Evolutionary conservation across 2,888 invertebrate species (phyloP).

Genomic region (Chymomyza procnemis): DNA sequence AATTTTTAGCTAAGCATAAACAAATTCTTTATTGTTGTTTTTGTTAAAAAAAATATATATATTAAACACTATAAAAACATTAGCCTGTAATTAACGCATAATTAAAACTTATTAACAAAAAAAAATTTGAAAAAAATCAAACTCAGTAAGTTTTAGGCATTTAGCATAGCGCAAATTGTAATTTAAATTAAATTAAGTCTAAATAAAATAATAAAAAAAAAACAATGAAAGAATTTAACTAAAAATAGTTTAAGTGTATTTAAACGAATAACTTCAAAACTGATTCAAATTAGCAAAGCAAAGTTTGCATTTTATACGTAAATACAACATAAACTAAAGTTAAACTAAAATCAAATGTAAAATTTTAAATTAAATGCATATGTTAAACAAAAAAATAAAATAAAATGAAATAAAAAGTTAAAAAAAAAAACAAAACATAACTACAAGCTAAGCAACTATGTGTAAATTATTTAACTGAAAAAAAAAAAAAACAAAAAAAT

Average conservation of each 20-base stretch:
- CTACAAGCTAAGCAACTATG: slow-evolving; percentile 61
- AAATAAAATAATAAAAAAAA: slow-evolving; percentile 21
- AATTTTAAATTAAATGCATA: slow-evolving; percentile 33
- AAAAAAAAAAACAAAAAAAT: slow-evolving; percentile 45
- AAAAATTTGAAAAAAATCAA: slow-evolving; percentile 48
- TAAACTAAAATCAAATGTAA: slow-evolving; percentile 2
- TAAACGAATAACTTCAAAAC: slow-evolving; percentile 47
- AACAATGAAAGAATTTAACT: slow-evolving; percentile 58
- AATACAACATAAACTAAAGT: slow-evolving; percentile 16
- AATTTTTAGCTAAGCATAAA: slow-evolving; percentile 12
- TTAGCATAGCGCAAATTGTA: slow-evolving; percentile 63
- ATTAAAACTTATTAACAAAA: slow-evolving; percentile 34
- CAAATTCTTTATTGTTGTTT: slow-evolving; percentile 69
- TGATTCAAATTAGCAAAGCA: slow-evolving; percentile 65
- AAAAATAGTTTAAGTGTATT: slow-evolving; percentile 50
- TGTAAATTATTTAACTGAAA: slow-evolving; percentile 66
- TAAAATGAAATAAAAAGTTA: too few relatives aligned
- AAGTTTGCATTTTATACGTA: slow-evolving; percentile 72
- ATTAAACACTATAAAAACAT: slow-evolving; percentile 29
- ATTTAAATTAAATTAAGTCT: slow-evolving; percentile 37
- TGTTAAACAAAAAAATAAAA: slow-evolving; percentile 18
- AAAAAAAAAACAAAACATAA: slow-evolving; percentile 28
- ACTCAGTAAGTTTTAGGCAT: slow-evolving; percentile 58
- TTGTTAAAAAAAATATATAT: slow-evolving; percentile 34
- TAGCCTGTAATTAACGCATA: slow-evolving; percentile 58